These are phyloP conservation scores for Meles meles DNA, from an alignment of 2,113 vertebrate species.

Conservation along the genomic window DNA sequence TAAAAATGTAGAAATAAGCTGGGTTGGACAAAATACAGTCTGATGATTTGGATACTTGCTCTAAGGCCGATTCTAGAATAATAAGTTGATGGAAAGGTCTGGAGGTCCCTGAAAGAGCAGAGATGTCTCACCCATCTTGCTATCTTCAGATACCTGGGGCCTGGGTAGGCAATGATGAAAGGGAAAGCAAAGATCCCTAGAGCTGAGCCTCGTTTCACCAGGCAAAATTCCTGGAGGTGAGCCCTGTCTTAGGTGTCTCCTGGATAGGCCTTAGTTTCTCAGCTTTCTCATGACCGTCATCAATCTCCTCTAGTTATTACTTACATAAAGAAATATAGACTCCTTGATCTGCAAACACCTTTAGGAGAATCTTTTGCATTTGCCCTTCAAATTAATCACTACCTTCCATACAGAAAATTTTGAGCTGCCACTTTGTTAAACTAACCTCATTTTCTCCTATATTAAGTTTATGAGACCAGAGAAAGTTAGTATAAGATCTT, in stretches of 20 bases:
- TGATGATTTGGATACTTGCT: not conserved
- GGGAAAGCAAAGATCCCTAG: not conserved
- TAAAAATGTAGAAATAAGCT: not conserved
- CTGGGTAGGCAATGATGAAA: not conserved
- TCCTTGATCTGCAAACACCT: not conserved
- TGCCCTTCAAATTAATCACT: not conserved
- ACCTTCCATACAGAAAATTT: not conserved
- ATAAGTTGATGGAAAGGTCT: not conserved
- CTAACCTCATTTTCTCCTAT: slow-evolving; percentile 49
- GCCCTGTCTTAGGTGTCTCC: not conserved
- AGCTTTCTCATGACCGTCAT: not conserved
- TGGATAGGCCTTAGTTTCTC: not conserved
- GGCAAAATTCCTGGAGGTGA: not conserved
- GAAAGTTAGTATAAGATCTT: slow-evolving; percentile 48
- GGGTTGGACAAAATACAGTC: not conserved
- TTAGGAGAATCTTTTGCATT: not conserved
- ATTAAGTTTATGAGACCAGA: slow-evolving; percentile 62
- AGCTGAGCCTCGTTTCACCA: not conserved
- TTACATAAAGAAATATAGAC: not conserved
- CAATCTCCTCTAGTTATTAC: not conserved
- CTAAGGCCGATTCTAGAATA: not conserved
- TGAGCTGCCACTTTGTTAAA: not conserved
- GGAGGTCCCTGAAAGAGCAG: not conserved
- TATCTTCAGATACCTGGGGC: not conserved
- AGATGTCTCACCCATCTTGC: not conserved